phyloP scores from a whole-genome alignment of 1,140 invertebrate genomes.

The Pentalonia nigronervosa region DNA sequence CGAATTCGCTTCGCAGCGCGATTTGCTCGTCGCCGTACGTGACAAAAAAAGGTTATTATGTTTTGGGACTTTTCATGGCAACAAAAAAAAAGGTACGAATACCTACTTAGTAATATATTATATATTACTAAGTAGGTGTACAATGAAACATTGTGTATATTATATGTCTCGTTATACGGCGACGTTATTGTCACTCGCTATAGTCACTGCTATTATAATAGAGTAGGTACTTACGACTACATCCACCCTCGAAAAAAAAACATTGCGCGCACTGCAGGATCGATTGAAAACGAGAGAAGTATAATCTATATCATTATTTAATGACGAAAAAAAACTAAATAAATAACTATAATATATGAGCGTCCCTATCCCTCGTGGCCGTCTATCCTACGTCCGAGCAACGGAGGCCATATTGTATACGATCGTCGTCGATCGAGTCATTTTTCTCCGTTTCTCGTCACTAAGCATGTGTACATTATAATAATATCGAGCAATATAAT shows the following conservation, averaged over 20 bases:
- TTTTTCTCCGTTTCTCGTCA: constrained; percentile 46
- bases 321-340: not conserved
- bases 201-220: too few species aligned
- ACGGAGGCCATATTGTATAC: constrained; percentile 31
- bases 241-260: not conserved
- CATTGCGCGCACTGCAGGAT: too few species aligned
- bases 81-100: not conserved
- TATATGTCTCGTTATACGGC: not conserved
- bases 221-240: not conserved
- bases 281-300: not conserved
- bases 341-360: not conserved
- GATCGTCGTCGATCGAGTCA: constrained; percentile 35
- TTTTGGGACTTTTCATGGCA: not conserved
- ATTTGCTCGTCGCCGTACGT: not conserved
- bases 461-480: not conserved
- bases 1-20: too few species aligned
- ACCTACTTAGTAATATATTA: not conserved
- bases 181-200: not conserved
- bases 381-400: not conserved
- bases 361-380: too few species aligned
- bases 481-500: too few species aligned
- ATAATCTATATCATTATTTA: not conserved
- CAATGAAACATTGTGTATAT: not conserved
- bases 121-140: too few species aligned
- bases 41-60: not conserved